A percentile compares a stretch with the other conserved stretches of the same genome.
These are phyloP conservation scores for Chironomus striatipennis DNA, from an alignment of 1,140 invertebrate genomes.

Conservation along the genomic window DNA sequence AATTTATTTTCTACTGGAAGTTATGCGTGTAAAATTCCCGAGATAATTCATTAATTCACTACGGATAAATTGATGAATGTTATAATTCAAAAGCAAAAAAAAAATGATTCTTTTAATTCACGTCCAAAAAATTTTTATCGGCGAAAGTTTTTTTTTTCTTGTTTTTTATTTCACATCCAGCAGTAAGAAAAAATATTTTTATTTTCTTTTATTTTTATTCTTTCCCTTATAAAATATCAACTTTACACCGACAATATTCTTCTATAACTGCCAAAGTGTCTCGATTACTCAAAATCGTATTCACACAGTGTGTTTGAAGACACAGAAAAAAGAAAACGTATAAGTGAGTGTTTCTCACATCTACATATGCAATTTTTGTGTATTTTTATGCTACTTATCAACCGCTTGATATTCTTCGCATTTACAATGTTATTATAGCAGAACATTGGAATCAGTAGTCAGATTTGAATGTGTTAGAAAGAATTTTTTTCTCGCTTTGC, in stretches of 20 bases:
- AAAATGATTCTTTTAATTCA: neutral
- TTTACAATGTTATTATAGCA: neutral
- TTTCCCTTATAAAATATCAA: conserved; percentile 21
- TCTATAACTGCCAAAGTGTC: conserved; percentile 8
- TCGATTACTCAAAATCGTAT: neutral
- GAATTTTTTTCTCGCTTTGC: neutral
- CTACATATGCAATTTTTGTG: neutral
- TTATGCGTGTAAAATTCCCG: neutral
- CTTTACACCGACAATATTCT: conserved; percentile 23
- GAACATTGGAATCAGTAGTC: neutral
- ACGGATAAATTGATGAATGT: neutral
- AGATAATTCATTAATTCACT: neutral
- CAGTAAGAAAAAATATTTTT: neutral
- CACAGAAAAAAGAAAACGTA: neutral
- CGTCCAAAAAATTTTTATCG: neutral
- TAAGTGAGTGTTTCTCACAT: neutral
- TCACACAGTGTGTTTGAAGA: neutral
- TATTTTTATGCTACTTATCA: no score
- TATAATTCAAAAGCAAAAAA: neutral
- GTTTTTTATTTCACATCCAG: no score
- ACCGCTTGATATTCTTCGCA: neutral
- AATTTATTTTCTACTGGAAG: neutral
- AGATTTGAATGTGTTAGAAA: neutral
- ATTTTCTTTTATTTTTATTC: neutral
- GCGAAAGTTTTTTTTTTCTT: no score